These are phyloP conservation scores for Himalopsyche kuldschensis DNA, from an alignment of 2,888 invertebrate species.

Conservation along the genomic window DNA sequence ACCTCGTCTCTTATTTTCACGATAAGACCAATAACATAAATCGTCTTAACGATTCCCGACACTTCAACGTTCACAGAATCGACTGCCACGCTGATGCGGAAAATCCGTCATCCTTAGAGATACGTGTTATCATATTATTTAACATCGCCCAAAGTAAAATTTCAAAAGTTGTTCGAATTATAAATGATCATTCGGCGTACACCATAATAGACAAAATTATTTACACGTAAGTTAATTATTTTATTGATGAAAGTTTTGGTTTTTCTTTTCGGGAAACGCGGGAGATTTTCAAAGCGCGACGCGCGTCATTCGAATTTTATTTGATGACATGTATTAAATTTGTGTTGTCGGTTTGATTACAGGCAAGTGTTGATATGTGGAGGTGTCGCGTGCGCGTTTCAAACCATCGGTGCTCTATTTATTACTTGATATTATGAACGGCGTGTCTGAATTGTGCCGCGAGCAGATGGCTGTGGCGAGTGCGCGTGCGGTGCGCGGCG, in stretches of 20 bases:
- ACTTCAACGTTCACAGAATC: neutral
- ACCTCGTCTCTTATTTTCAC: neutral
- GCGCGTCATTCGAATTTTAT: neutral
- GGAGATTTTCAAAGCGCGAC: neutral
- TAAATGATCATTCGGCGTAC: neutral
- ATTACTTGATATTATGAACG: neutral
- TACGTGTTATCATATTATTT: neutral
- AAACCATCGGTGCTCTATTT: neutral
- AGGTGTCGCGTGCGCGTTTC: neutral
- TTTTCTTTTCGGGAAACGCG: neutral
- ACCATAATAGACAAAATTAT: neutral
- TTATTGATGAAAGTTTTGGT: neutral
- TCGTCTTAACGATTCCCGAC: neutral
- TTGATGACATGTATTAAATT: neutral
- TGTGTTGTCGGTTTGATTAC: neutral
- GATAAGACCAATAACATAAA: neutral
- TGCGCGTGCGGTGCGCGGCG: slow-evolving; percentile 45
- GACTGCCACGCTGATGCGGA: neutral
- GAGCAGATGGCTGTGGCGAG: slow-evolving; percentile 46
- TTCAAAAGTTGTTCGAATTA: neutral
- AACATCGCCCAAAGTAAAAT: neutral
- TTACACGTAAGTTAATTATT: neutral
- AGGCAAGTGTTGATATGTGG: neutral
- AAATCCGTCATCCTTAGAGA: neutral
- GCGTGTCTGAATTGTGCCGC: neutral